Conservation (phyloP, 2,113 vertebrate genomes). For the Oostethus manadensis region DNA sequence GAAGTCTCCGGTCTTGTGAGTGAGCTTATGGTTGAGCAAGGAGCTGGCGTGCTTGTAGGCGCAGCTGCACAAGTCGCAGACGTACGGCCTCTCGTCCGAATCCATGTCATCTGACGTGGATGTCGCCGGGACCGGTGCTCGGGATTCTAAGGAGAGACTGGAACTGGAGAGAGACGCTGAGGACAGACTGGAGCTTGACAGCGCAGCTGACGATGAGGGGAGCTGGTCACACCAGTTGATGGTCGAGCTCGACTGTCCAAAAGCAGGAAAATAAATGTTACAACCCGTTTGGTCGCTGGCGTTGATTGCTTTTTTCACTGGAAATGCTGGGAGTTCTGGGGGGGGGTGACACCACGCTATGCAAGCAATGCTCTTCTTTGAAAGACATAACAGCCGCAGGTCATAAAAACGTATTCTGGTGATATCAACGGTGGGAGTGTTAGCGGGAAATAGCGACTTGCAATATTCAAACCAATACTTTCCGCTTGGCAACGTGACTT, state of each 20-base stretch:
- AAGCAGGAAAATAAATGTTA: background rate
- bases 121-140: conserved; percentile 18
- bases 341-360: no score
- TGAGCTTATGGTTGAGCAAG: conserved; percentile 76
- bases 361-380: no score
- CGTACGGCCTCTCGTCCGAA: conserved; percentile 69
- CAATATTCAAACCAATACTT: no score
- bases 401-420: no score
- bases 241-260: conserved; percentile 60
- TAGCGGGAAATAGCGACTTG: no score
- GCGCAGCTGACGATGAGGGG: conserved; percentile 61
- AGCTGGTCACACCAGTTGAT: conserved; percentile 71
- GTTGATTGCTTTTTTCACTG: no score
- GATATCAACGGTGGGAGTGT: no score
- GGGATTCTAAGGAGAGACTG: conserved; percentile 62
- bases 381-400: no score
- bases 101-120: conserved; percentile 52
- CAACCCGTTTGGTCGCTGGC: no score
- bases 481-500: no score
- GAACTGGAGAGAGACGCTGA: conserved; percentile 63
- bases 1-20: conserved; percentile 74
- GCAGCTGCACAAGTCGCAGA: conserved; percentile 75
- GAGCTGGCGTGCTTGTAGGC: conserved; percentile 75
- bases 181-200: conserved; percentile 61
- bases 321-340: no score